A percentile compares a stretch with the other conserved stretches of the same genome.
phyloP scores from a whole-genome alignment of 2,113 vertebrate genomes.

The Microtus montanus region DNA sequence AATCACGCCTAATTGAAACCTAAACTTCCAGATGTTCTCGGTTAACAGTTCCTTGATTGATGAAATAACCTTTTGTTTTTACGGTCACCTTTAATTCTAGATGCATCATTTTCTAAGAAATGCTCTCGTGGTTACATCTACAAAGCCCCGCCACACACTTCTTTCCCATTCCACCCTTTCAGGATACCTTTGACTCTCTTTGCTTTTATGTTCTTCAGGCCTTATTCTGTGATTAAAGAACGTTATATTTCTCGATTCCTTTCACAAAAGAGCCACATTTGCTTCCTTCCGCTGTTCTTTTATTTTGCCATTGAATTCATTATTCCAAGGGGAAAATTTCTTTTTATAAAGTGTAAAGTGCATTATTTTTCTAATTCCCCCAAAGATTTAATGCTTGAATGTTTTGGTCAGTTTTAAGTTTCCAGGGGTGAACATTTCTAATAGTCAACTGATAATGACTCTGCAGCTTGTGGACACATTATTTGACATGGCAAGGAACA shows the following conservation, averaged over 20 bases:
- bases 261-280: not conserved
- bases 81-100: not conserved
- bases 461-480: not conserved
- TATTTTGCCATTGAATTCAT: slow-evolving; percentile 44
- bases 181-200: not conserved
- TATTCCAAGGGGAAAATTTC: slow-evolving; percentile 15
- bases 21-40: slow-evolving; percentile 44
- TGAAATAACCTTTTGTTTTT: slow-evolving; percentile 45
- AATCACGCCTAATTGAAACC: slow-evolving; percentile 17
- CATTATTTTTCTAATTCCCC: not conserved
- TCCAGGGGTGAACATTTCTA: slow-evolving; percentile 12
- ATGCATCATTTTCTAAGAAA: not conserved
- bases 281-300: slow-evolving; percentile 48
- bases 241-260: not conserved
- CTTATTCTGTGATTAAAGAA: slow-evolving; percentile 23
- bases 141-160: not conserved
- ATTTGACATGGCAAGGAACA: not conserved
- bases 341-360: not conserved
- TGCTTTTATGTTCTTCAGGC: not conserved
- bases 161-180: not conserved
- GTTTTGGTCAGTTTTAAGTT: slow-evolving; percentile 4
- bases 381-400: not conserved
- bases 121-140: not conserved
- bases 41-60: slow-evolving; percentile 2
- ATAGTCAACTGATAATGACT: not conserved